Percentiles rank a stretch among this genome's conserved stretches.
phyloP scores from a whole-genome alignment of 2,797 vertebrate species.

The Sebastiscus albofasciatus region DNA sequence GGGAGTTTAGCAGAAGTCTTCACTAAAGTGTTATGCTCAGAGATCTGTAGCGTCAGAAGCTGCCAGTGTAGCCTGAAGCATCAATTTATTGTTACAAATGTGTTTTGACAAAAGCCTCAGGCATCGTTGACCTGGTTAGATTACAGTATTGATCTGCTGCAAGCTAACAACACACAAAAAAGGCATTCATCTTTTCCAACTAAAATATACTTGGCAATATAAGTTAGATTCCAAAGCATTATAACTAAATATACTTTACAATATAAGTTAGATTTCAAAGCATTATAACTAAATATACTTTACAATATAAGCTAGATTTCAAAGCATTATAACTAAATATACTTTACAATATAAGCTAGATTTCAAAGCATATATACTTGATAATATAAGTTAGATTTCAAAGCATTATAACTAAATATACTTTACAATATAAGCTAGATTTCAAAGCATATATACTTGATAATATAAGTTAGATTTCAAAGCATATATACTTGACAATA shows the following conservation, averaged over 20 bases:
- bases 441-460: no score
- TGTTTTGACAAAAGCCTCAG: background rate
- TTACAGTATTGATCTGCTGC: background rate
- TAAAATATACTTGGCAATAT: background rate
- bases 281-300: no score
- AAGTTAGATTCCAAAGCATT: background rate
- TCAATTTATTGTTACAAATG: background rate
- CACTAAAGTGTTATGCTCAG: background rate
- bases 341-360: no score
- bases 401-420: no score
- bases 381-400: accelerated
- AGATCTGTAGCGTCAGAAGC: background rate
- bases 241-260: no score
- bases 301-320: no score
- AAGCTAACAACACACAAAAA: background rate
- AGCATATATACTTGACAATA: background rate
- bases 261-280: background rate
- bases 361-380: no score
- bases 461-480: background rate
- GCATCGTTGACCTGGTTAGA: background rate
- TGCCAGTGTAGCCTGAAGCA: background rate
- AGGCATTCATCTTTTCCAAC: background rate
- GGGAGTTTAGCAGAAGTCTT: slow-evolving; percentile 22
- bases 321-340: no score
- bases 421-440: no score